Evolutionary conservation across 2,888 invertebrate genomes (phyloP).

Genomic region (Tipula unca): DNA sequence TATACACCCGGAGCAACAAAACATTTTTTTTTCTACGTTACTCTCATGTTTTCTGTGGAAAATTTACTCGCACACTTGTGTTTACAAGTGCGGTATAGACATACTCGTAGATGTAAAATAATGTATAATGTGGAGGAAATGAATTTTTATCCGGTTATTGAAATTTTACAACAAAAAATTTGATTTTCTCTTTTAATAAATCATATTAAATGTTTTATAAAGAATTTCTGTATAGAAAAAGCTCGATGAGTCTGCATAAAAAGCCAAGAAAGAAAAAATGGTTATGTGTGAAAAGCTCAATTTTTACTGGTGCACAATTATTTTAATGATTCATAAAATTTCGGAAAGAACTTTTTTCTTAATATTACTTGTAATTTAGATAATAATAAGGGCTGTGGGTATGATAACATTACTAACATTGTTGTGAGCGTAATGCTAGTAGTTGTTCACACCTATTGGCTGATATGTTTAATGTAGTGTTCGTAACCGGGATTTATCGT

Average conservation of each 20-base stretch:
- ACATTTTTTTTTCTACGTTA: neutral
- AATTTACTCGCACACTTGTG: neutral
- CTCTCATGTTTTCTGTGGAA: neutral
- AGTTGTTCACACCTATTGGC: too few species aligned
- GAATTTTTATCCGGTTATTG: slow-evolving; percentile 14
- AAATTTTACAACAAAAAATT: neutral
- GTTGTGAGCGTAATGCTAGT: too few species aligned
- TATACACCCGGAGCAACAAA: neutral
- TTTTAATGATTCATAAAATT: too few species aligned
- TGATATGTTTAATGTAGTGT: too few species aligned
- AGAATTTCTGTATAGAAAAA: neutral
- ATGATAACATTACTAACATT: too few species aligned
- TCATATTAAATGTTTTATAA: neutral
- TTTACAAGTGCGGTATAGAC: neutral
- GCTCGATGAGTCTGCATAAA: neutral
- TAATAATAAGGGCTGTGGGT: too few species aligned
- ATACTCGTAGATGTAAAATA: neutral
- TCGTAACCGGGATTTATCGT: too few species aligned
- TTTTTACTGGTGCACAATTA: too few species aligned
- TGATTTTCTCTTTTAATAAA: neutral
- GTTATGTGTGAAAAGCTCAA: neutral
- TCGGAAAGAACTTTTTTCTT: too few species aligned
- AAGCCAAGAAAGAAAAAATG: neutral
- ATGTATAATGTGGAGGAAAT: neutral
- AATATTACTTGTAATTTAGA: too few species aligned